A percentile compares a stretch with the other conserved stretches of the same genome.
Evolutionary conservation across 2,113 vertebrate species (phyloP).

Genomic region (Glaucomys volans): DNA sequence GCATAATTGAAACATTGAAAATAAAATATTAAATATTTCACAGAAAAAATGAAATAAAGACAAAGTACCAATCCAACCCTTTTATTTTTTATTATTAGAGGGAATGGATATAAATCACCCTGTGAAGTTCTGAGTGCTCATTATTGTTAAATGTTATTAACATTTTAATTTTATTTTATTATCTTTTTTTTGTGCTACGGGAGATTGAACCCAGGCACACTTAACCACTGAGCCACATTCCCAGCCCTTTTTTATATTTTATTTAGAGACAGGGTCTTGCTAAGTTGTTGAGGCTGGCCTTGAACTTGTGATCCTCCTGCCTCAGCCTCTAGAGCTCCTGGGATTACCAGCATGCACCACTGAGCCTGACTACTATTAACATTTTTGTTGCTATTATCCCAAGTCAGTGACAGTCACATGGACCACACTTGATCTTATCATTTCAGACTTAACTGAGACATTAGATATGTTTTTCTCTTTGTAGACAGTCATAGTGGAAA

Average conservation of each 20-base stretch:
- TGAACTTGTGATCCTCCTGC: background rate
- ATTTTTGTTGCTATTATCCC: background rate
- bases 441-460: background rate
- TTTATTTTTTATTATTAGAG: background rate
- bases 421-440: background rate
- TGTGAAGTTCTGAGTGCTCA: constrained; percentile 17
- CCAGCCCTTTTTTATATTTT: no score
- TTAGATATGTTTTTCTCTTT: background rate
- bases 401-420: background rate
- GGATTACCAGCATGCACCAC: no score
- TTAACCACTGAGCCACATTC: no score
- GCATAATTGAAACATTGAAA: background rate
- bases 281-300: no score
- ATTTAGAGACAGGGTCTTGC: no score
- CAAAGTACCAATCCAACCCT: background rate
- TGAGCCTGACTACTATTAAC: background rate
- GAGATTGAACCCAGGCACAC: no score
- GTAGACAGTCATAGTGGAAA: background rate
- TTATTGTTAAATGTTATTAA: no score
- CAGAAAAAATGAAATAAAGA: constrained; percentile 5
- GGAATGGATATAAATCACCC: background rate
- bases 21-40: background rate
- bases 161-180: no score
- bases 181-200: no score
- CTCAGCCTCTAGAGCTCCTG: background rate